Conservation (phyloP, 2,797 vertebrate genomes). For the Gambusia yucatana region DNA sequence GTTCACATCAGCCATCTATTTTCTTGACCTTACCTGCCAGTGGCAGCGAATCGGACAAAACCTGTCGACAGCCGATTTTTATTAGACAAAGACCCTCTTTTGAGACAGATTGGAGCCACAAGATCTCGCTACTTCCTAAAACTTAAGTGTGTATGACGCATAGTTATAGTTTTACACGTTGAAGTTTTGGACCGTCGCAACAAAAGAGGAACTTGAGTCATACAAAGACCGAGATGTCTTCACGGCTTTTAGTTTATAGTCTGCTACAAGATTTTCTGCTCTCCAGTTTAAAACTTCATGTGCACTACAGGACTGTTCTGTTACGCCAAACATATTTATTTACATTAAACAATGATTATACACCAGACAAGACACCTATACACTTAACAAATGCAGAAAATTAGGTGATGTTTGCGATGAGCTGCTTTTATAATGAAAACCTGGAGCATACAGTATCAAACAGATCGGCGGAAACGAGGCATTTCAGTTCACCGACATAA, state of each 20-base stretch:
- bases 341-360: not conserved
- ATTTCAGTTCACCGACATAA: not conserved
- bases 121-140: conserved; percentile 48
- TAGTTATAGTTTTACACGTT: conserved; percentile 13
- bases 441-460: not conserved
- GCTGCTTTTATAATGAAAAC: not conserved
- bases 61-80: conserved; percentile 30
- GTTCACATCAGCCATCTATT: conserved; percentile 22
- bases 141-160: not conserved
- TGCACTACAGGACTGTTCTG: not conserved
- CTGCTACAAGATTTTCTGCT: not conserved
- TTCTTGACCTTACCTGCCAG: conserved; percentile 30
- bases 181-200: conserved; percentile 2
- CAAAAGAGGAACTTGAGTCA: conserved; percentile 36
- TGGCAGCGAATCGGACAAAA: conserved; percentile 18
- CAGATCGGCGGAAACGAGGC: not conserved
- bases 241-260: conserved; percentile 3
- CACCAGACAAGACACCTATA: not conserved
- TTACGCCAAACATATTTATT: not conserved
- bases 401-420: not conserved
- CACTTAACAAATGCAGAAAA: conserved; percentile 1
- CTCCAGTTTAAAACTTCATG: not conserved
- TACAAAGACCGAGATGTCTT: conserved; percentile 7
- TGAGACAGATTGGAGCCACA: conserved; percentile 29
- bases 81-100: conserved; percentile 16